Evolutionary conservation across 2,113 vertebrate genomes (phyloP), one percentile per base, ranked within the genome.

Genomic region (Callipepla californica): DNA sequence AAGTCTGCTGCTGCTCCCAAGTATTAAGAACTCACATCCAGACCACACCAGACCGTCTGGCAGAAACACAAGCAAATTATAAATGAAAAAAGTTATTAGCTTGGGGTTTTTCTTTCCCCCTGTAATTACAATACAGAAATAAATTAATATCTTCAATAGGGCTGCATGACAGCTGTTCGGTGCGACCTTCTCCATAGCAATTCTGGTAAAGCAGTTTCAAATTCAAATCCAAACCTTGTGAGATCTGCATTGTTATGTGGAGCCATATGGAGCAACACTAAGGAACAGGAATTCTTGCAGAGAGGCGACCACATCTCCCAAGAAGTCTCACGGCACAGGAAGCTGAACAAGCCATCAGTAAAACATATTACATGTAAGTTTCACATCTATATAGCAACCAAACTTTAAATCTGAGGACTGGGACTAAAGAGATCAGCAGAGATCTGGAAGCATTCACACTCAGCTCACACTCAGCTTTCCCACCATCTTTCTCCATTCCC

Each of bases 121-220:
- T 79, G 32, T 84, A 84, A 94, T 90, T 84, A 84, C 44, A 65
- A 47, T 8, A 68, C 0, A 13, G 68, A 94, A 95, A 80, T 80
- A 83, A 77, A 75, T 65, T 38, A 2, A 40, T 40, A 34, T 34
- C 65, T 85, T 74, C 81, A 57, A 4, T 1, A 50, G 47, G 45
- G 61, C n/a, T 69, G 68, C 61, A 11, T 0, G 2, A 80, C 59
- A 81, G 84, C 21, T 72, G 73, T 19, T 75, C 63, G 38, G 63
- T 9, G 38, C 22, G 65, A 79, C 26, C 67, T 80, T 34, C 84
- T n/a, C 80, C 40, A 79, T 38, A 57, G 74, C 34, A 92, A 75
- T 87, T 75, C 38, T 5, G 1, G 20, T 57, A 34, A 18, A 89
- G 32, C 4, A 51, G 4, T 4, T 65, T 53, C 77, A 40, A 1